Evolutionary conservation across 2,113 vertebrate genomes (phyloP).

Genomic region (Fregata magnificens): DNA sequence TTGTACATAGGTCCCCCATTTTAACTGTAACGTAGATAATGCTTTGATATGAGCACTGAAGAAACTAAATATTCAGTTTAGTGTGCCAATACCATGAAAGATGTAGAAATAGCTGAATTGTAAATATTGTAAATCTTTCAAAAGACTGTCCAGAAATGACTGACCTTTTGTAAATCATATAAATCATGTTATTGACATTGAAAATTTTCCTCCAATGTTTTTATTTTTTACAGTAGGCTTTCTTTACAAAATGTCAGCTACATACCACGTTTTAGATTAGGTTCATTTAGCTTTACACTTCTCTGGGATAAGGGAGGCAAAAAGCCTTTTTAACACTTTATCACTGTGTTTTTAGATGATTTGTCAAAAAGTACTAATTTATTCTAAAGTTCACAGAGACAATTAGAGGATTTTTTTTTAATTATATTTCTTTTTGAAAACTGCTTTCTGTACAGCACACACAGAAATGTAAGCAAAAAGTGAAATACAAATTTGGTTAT

Average conservation of each 20-base stretch:
- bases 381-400: conserved; percentile 19
- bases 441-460: background rate
- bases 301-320: background rate
- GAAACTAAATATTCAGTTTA: background rate
- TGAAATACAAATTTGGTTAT: conserved; percentile 12
- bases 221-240: conserved; percentile 53
- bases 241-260: conserved; percentile 77
- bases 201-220: background rate
- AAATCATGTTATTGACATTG: background rate
- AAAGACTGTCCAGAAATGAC: background rate
- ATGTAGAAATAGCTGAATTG: background rate
- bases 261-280: conserved; percentile 76
- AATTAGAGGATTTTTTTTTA: background rate
- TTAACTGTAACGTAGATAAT: background rate
- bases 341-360: background rate
- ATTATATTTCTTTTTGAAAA: background rate
- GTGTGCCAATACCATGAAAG: background rate
- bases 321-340: background rate
- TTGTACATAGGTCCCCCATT: background rate
- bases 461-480: conserved; percentile 9
- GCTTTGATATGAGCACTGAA: background rate
- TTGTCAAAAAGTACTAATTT: conserved; percentile 31
- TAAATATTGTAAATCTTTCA: background rate
- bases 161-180: conserved; percentile 33
- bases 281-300: conserved; percentile 59